Evolutionary conservation across 2,888 invertebrate species (phyloP), one percentile per base, ranked within the genome.

Genomic region (Lumbricus terrestris): DNA sequence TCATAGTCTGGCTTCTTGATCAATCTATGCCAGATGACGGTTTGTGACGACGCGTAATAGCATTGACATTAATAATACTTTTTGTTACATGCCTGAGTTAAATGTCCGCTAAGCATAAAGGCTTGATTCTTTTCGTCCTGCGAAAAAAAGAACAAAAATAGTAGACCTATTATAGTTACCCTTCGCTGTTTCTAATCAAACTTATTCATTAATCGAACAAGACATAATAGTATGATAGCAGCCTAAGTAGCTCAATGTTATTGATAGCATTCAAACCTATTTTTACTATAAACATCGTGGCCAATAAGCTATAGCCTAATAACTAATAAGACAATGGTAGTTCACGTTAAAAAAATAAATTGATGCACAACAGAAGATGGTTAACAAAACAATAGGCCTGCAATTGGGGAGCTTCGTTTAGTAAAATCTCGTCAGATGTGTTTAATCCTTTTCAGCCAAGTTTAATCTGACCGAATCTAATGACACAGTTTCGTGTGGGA

Each of bases 61-160:
- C 29, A 69, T 11, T 69, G 69, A 69, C 5, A 69, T 69, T 69
- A 4, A 8, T 29, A 69, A n/a, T 29, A n/a, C 29, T n/a, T 0
- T n/a, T n/a, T n/a, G n/a, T n/a, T 69, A 69, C 69, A 69, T 69
- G n/a, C 69, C 69, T 69, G 69, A 11, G 29, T n/a, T n/a, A 69
- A 8, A n/a, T n/a, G 8, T 69, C n/a, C 69, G n/a, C 69, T 69
- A 6, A 69, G 69, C 69, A 5, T 69, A n/a, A 69, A n/a, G 29
- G 69, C 69, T 69, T 69, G 69, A 69, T 69, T 69, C 69, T 69
- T 69, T 69, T 69, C 69, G 69, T 69, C 69, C 69, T 69, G n/a
- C 13, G n/a, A 8, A 15, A 69, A 6, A 69, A 8, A n/a, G 29
- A 69, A 69, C 8, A 29, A 69, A 69, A n/a, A n/a, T n/a, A 8